Base-by-base conservation (phyloP, 2,113 vertebrate species). In the Cacatua alba region DNA sequence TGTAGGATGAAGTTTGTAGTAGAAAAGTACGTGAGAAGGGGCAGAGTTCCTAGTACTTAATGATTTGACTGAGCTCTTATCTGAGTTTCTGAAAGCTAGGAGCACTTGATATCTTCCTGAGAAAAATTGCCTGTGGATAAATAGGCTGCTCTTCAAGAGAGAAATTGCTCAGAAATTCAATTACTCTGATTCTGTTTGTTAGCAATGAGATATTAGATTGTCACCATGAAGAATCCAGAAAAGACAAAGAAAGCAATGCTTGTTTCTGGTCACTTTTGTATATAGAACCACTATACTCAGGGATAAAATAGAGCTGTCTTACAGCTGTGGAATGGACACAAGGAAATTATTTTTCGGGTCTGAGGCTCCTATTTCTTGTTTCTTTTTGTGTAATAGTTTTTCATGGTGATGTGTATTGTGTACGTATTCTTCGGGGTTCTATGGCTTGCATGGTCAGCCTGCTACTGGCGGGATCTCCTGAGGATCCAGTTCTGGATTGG, bases 401-500 rank as follows among this genome's bases (percentile, higher is more conserved):
- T 99, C 98, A 99, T 99, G 99, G 98, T 98, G 92, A 99, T 99
- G 99, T 99, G 99, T 90, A 99, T 99, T 25, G 98, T 99, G 18
- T 99, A 99, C 17, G 99, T 99, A 37, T 97, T 99, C 63, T 99
- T 99, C 13, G 99, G 98, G 31, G 98, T 98, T 29, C 98, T 99
- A 7, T 99, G 99, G 99, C 98, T 99, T 88, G 98, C 99, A 0
- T 99, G 99, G 99, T 99, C 98, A 44, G 99, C 98, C 65, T 99
- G 99, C 95, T 99, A 99, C 76, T 99, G 99, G 99, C 97, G 98
- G 89, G 99, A 99, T 92, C 98, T 99, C 67, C 95, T 99, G 88
- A 97, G 99, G 95, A 99, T 99, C 97, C 99, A 99, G 98, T 99
- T 99, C 98, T 99, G 99, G 99, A 99, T 99, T 51, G 99, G 99